Evolutionary conservation across 2,888 invertebrate species (phyloP), one percentile per base, ranked within the genome.

Genomic region (Apeira syringaria): DNA sequence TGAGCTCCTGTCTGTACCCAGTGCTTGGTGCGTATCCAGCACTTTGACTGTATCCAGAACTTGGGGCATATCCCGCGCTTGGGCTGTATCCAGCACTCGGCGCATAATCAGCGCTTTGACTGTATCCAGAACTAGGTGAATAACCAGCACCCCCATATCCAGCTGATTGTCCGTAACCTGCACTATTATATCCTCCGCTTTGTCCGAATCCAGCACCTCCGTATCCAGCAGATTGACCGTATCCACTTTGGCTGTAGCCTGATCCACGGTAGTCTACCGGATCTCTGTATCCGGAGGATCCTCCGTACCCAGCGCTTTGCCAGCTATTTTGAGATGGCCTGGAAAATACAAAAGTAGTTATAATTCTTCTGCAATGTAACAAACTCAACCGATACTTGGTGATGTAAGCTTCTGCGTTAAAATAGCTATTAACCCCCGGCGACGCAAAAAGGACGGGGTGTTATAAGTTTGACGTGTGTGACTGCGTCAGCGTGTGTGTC

Each of bases 241-340:
- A 67, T 1, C 66, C 64, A 28, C 31, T 45, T 49, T 49, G 44
- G 3, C 35, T 24, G 29, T 48, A 49, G n/a, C 17, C 36, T 1
- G 47, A 48, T 12, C 47, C 53, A 15, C 47, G 47, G 34, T 52
- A 48, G 12, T 42, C 37, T 13, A 11, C 32, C 5, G 52, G 55
- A 2, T 52, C 55, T 34, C 64, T 59, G 50, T 59, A 57, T 3
- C 51, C 53, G 32, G 50, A 18, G 18, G 48, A 39, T 1, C 58
- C 50, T 1, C 50, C 44, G 47, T 71, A 68, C 3, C 70, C 71
- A 1, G 59, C 53, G 47, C 63, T 75, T 53, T 80, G 82, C 77
- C 80, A 87, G n/a, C 78, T 59, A 27, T 63, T 59, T 6, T 71
- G 61, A 45, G 71, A 70, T 11, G 84, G 83, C 44, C 86, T 84